Evolutionary conservation across 1,140 invertebrate genomes (phyloP), one percentile per base, ranked within the genome.

Genomic region (Pinna nobilis): DNA sequence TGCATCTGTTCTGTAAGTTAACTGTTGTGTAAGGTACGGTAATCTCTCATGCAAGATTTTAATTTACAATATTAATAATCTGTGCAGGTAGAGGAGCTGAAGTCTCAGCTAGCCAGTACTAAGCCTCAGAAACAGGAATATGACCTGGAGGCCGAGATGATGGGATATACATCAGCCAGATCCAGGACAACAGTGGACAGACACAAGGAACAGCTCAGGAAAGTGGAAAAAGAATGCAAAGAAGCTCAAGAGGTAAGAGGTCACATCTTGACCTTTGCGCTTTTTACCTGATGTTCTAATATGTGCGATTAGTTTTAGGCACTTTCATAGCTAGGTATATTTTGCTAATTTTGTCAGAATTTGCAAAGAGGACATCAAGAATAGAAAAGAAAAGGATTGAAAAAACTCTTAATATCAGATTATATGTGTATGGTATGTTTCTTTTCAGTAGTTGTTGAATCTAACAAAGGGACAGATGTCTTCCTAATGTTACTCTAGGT

Each of bases 181-280:
- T 74, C 70, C 41, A 73, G 55, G 25, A 81, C 74, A 2, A 78
- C 81, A 28, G 80, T 86, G 30, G 82, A 86, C 4, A 79, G 79
- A 63, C 83, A 88, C 47, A 74, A 77, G 39, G 84, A 87, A 67
- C 79, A 84, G 33, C 69, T 88, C 3, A 80, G 79, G 23, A 85
- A 84, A 60, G 44, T 86, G 2, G 87, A 89, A 66, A 87, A 82
- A 69, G 88, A 89, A 60, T 77, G 82, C 51, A 87, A 85, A 75
- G 87, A 89, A 61, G 72, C 82, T 44, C 84, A 86, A 53, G 88
- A 88, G 79, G 87, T 88, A 51, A 50, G 64, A 5, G n/a, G n/a
- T n/a, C n/a, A n/a, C n/a, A n/a, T n/a, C n/a, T n/a, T n/a, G n/a
- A n/a, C n/a, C n/a, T n/a, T n/a, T n/a, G n/a, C n/a, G n/a, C n/a